Evolutionary conservation across 2,797 vertebrate species (phyloP).

Genomic region (Heterohyrax brucei): DNA sequence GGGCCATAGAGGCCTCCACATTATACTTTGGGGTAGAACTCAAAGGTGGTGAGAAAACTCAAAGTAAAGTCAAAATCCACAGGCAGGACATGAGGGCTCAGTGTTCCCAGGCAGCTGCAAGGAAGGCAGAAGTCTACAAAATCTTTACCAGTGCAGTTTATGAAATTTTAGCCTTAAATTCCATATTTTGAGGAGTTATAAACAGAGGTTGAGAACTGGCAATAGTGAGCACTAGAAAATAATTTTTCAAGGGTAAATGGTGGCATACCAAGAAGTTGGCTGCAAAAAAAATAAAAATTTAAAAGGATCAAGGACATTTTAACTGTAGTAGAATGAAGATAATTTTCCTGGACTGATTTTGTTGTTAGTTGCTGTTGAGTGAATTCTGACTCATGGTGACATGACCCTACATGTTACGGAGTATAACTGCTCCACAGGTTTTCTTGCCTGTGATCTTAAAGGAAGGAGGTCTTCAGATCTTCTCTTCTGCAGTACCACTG

Average conservation of each 20-base stretch:
- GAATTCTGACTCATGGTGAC: not conserved
- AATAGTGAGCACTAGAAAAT: not conserved
- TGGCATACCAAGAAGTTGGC: not conserved
- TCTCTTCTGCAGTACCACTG: not conserved
- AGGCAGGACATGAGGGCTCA: not conserved
- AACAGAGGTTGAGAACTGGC: not conserved
- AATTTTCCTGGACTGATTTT: not conserved
- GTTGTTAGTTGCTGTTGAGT: not conserved
- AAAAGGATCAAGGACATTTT: not conserved
- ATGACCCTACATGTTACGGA: not conserved
- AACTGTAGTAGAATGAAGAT: not conserved
- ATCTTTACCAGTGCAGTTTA: not conserved
- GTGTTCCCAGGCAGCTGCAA: not conserved
- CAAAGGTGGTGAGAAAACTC: not conserved
- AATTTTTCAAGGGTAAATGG: not conserved
- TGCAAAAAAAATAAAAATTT: not conserved
- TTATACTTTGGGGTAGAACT: not conserved
- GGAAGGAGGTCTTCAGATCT: too few species aligned
- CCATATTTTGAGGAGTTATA: not conserved
- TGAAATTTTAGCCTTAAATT: not conserved
- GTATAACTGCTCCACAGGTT: not conserved
- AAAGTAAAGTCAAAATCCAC: not conserved
- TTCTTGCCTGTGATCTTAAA: too few species aligned
- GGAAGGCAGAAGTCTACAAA: not conserved
- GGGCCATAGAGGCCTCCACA: not conserved